Conservation (phyloP, 2,888 invertebrate genomes). For the Ceraclea dissimilis region DNA sequence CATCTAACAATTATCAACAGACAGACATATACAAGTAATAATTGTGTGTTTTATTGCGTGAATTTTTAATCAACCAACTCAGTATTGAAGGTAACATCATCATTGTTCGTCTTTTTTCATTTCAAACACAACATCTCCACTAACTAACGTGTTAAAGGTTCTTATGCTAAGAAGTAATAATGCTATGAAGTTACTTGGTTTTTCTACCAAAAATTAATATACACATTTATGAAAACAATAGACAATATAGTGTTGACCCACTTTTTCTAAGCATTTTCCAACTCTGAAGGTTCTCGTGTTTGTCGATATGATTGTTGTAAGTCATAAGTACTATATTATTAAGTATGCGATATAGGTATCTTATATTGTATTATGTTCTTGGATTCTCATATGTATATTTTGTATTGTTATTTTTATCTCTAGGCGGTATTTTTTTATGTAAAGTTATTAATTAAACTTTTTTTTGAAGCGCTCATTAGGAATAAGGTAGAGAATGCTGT, state of each 20-base stretch:
- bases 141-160: no score
- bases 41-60: background rate
- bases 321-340: background rate
- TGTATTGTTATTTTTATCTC: no score
- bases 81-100: background rate
- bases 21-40: background rate
- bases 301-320: background rate
- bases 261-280: conserved; percentile 1
- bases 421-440: no score
- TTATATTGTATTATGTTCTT: no score
- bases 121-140: background rate
- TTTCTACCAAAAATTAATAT: conserved; percentile 1
- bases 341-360: no score
- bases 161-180: no score
- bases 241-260: background rate
- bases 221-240: background rate
- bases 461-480: no score
- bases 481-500: no score
- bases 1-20: no score
- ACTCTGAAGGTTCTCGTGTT: background rate
- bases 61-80: background rate
- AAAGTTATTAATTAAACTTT: no score
- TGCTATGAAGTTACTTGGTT: background rate
- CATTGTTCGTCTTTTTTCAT: no score
- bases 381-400: no score